phyloP scores from a whole-genome alignment of 2,888 invertebrate genomes.

The Eutolmus rufibarbis region DNA sequence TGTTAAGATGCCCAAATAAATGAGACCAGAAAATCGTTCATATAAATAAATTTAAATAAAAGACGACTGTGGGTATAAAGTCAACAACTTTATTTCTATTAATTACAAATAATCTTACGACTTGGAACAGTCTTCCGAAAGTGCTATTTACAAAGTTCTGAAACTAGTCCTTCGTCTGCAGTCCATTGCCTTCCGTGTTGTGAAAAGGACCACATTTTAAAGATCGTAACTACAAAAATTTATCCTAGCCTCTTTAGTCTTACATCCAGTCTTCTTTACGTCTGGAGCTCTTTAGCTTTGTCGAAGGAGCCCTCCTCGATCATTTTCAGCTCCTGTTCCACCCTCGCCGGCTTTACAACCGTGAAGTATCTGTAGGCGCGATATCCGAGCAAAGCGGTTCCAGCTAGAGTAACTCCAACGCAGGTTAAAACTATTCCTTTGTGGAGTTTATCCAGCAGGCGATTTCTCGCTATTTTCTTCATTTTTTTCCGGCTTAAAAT shows the following conservation, averaged over 20 bases:
- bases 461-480: conserved; percentile 59
- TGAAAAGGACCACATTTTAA: background rate
- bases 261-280: background rate
- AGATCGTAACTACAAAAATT: background rate
- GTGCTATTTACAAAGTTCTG: background rate
- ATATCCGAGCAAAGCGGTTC: conserved; percentile 62
- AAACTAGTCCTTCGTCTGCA: background rate
- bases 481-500: conserved; percentile 44
- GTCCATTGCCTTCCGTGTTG: too few species aligned
- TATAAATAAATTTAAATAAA: background rate
- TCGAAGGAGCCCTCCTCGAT: conserved; percentile 64
- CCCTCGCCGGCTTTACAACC: conserved; percentile 63
- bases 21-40: too few species aligned
- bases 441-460: conserved; percentile 65
- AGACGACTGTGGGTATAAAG: background rate
- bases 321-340: conserved; percentile 62
- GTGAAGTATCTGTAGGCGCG: conserved; percentile 65
- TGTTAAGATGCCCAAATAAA: too few species aligned
- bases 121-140: background rate
- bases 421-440: conserved; percentile 66
- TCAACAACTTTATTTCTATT: background rate
- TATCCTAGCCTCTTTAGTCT: background rate
- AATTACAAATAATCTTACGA: background rate
- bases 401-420: conserved; percentile 66
- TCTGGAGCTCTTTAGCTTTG: conserved; percentile 58